phyloP scores from a whole-genome alignment of 2,888 invertebrate genomes.

The Melipona beecheii region DNA sequence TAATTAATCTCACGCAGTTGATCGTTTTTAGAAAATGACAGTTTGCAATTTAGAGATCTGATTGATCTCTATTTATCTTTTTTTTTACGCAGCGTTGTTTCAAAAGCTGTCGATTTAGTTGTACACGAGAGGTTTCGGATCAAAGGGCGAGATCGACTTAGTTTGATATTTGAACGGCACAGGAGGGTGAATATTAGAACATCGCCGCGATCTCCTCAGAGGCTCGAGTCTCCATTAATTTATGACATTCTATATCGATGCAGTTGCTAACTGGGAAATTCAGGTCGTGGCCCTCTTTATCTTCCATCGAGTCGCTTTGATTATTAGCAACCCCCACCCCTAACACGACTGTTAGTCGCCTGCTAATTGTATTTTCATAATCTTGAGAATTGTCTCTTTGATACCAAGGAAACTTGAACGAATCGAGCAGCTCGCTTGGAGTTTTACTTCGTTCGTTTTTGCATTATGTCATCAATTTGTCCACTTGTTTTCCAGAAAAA shows the following conservation, averaged over 20 bases:
- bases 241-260: constrained; percentile 63
- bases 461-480: not conserved
- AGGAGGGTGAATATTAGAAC: constrained; percentile 29
- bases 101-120: constrained; percentile 5
- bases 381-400: constrained; percentile 7
- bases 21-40: not conserved
- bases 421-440: not conserved
- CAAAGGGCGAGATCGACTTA: not conserved
- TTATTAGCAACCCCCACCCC: constrained; percentile 32
- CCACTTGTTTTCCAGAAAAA: not conserved
- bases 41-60: not conserved
- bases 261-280: constrained; percentile 55
- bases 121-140: not conserved
- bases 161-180: constrained; percentile 38
- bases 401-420: not conserved
- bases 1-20: not conserved
- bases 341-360: constrained; percentile 3
- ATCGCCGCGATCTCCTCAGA: constrained; percentile 33
- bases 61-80: not conserved
- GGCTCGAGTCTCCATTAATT: constrained; percentile 49
- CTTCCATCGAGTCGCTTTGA: constrained; percentile 30
- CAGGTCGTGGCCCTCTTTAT: constrained; percentile 51
- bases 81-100: not conserved
- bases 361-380: constrained; percentile 50
- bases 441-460: not conserved